Evolutionary conservation across 2,888 invertebrate genomes (phyloP).

Genomic region (Sipunculus nudus): DNA sequence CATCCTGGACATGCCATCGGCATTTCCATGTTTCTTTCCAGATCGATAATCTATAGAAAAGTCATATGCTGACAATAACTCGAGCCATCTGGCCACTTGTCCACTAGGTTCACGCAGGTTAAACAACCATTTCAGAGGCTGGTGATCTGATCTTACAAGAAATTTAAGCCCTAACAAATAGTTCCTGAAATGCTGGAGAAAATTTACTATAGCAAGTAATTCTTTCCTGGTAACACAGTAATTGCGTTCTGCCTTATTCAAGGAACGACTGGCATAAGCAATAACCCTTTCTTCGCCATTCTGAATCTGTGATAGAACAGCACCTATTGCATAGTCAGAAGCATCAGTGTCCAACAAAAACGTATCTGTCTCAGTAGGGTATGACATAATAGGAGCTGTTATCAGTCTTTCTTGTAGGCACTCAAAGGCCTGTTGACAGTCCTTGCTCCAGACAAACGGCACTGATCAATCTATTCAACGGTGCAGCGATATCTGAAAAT

Average conservation of each 20-base stretch:
- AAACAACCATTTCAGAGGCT: neutral
- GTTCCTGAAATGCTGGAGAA: neutral
- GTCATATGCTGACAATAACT: neutral
- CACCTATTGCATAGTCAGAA: conserved; percentile 11
- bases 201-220: neutral
- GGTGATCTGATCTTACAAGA: neutral
- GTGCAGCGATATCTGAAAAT: neutral
- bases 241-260: neutral
- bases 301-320: conserved; percentile 22
- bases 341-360: neutral
- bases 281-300: neutral
- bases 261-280: neutral
- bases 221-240: neutral
- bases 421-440: neutral
- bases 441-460: neutral
- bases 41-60: neutral
- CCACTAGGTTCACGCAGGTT: neutral
- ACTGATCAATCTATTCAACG: neutral
- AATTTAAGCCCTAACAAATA: neutral
- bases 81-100: neutral
- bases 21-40: neutral
- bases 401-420: conserved; percentile 5
- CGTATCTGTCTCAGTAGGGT: neutral
- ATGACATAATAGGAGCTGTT: conserved; percentile 16
- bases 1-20: neutral